These are phyloP conservation scores for Perizoma flavofasciatum DNA, from an alignment of 2,888 invertebrate genomes.

Conservation along the genomic window DNA sequence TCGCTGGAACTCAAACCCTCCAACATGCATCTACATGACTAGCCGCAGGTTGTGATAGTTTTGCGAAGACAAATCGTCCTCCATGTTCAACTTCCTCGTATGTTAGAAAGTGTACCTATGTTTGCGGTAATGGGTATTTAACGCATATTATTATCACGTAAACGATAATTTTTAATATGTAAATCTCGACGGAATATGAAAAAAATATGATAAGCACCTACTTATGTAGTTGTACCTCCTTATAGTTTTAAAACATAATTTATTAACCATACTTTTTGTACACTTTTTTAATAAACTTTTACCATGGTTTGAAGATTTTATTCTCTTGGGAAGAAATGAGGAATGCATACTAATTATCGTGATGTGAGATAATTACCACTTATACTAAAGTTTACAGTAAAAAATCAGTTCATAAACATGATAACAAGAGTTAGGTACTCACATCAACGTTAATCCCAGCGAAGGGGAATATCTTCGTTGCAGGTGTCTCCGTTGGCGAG, in stretches of 20 bases:
- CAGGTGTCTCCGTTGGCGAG: constrained; percentile 86
- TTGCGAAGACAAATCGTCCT: constrained; percentile 56
- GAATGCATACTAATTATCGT: too few relatives aligned
- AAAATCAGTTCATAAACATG: too few relatives aligned
- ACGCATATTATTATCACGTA: constrained; percentile 24
- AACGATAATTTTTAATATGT: not conserved
- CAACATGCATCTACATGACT: constrained; percentile 28
- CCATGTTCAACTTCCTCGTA: constrained; percentile 45
- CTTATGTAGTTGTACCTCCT: too few relatives aligned
- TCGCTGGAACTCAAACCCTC: constrained; percentile 9
- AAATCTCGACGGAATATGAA: too few relatives aligned
- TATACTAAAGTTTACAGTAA: too few relatives aligned
- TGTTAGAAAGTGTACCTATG: constrained; percentile 30
- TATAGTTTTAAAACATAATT: too few relatives aligned
- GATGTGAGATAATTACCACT: too few relatives aligned
- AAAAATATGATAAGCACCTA: too few relatives aligned
- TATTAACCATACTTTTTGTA: too few relatives aligned
- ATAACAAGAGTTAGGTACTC: constrained; percentile 61
- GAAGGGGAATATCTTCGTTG: constrained; percentile 86
- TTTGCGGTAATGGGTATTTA: constrained; percentile 28
- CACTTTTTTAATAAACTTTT: too few relatives aligned
- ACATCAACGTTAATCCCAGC: constrained; percentile 88
- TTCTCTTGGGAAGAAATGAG: too few relatives aligned
- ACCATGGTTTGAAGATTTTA: too few relatives aligned
- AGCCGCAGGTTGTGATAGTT: constrained; percentile 54